Evolutionary conservation across 2,888 invertebrate genomes (phyloP).

Genomic region (Ectemnius cavifrons): DNA sequence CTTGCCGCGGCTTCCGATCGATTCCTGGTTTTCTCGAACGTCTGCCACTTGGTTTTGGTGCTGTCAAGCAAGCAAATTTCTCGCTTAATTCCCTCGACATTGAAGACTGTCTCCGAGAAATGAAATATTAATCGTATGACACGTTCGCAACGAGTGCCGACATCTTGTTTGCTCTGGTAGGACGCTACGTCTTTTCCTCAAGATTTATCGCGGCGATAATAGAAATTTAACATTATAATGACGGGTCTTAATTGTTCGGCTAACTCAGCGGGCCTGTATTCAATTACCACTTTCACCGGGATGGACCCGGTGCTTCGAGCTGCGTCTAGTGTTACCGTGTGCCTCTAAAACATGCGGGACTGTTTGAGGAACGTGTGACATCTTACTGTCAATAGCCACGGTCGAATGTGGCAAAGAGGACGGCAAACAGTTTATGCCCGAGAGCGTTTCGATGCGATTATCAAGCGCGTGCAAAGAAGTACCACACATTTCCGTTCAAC

Average conservation of each 20-base stretch:
- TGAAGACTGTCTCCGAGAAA: constrained; percentile 1
- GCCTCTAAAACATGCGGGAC: constrained; percentile 61
- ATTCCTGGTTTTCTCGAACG: constrained; percentile 91
- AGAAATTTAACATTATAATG: constrained; percentile 66
- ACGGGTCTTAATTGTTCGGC: constrained; percentile 56
- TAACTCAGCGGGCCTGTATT: constrained; percentile 57
- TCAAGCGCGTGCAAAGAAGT: constrained; percentile 64
- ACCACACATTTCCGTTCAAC: constrained; percentile 61
- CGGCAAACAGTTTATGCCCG: constrained; percentile 69
- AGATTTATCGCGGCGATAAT: constrained; percentile 62
- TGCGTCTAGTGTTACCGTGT: constrained; percentile 56
- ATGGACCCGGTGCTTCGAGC: constrained; percentile 29
- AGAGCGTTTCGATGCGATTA: constrained; percentile 69
- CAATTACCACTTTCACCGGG: constrained; percentile 65
- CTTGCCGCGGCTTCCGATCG: constrained; percentile 96
- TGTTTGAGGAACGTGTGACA: constrained; percentile 70
- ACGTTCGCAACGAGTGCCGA: background rate
- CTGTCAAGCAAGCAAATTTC: constrained; percentile 76
- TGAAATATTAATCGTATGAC: constrained; percentile 23
- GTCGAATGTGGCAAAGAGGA: constrained; percentile 65
- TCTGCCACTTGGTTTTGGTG: constrained; percentile 88
- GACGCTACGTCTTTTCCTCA: constrained; percentile 15
- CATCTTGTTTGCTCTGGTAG: background rate
- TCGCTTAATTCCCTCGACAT: background rate
- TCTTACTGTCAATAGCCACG: constrained; percentile 63